Evolutionary conservation across 2,888 invertebrate genomes (phyloP).

Genomic region (Nomada fabriciana): DNA sequence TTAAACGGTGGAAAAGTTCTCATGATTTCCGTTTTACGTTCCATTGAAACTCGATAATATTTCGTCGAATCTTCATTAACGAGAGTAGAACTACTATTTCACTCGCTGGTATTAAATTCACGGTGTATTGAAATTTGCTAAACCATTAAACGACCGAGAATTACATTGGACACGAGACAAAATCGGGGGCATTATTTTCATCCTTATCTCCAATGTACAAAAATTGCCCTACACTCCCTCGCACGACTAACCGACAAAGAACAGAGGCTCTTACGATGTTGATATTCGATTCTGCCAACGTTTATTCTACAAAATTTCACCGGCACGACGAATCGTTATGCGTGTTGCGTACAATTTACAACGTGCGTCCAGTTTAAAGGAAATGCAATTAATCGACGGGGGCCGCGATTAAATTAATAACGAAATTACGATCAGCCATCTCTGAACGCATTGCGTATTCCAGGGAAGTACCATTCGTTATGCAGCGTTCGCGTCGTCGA

Average conservation of each 20-base stretch:
- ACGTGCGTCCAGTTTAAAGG: slow-evolving; percentile 19
- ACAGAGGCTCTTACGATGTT: too few relatives aligned
- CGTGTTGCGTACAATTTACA: slow-evolving; percentile 24
- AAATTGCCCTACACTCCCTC: too few relatives aligned
- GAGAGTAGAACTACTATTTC: neutral
- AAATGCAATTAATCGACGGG: slow-evolving; percentile 16
- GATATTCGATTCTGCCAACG: neutral
- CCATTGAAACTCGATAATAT: neutral
- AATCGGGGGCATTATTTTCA: neutral
- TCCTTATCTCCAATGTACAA: too few relatives aligned
- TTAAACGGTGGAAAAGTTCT: too few relatives aligned
- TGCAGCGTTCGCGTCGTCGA: slow-evolving; percentile 4
- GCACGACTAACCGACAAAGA: too few relatives aligned
- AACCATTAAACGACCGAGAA: neutral
- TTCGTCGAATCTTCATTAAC: neutral
- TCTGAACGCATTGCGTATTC: slow-evolving; percentile 38
- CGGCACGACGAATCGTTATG: neutral
- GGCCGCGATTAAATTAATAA: slow-evolving; percentile 41
- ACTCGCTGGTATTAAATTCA: neutral
- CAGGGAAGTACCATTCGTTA: slow-evolving; percentile 24
- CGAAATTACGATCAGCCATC: slow-evolving; percentile 43
- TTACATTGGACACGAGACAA: too few relatives aligned
- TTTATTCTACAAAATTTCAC: too few relatives aligned
- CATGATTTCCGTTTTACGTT: neutral
- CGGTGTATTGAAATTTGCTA: neutral